Evolutionary conservation across 2,113 vertebrate species (phyloP).

Genomic region (Ammodytes marinus): DNA sequence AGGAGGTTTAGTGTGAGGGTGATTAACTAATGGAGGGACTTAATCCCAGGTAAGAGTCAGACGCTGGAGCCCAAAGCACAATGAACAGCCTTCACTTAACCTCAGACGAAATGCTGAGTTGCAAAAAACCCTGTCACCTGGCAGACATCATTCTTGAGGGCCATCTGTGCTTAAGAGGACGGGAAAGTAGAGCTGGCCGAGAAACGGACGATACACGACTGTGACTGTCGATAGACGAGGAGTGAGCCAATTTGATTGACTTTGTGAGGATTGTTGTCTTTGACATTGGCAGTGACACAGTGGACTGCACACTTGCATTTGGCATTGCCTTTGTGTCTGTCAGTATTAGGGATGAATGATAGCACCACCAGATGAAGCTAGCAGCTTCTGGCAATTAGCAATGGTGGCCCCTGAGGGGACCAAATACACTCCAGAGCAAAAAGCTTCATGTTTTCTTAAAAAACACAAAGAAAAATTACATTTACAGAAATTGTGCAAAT

Average conservation of each 20-base stretch:
- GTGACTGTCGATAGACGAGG: not conserved
- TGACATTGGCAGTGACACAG: slow-evolving; percentile 19
- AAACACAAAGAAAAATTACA: not conserved
- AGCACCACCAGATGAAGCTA: not conserved
- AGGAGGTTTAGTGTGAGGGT: slow-evolving; percentile 72
- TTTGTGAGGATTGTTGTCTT: slow-evolving; percentile 1
- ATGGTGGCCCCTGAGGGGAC: not conserved
- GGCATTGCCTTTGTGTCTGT: not conserved
- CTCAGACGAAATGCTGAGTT: slow-evolving; percentile 52
- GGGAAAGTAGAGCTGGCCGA: slow-evolving; percentile 6
- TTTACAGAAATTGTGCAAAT: not conserved
- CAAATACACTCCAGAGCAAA: not conserved
- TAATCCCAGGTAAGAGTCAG: slow-evolving; percentile 79
- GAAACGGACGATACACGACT: not conserved
- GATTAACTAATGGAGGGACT: slow-evolving; percentile 83
- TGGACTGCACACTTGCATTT: not conserved
- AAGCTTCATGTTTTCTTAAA: no score
- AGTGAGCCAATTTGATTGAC: slow-evolving; percentile 10
- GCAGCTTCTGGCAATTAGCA: not conserved
- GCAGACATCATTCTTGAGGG: slow-evolving; percentile 37
- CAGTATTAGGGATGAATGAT: not conserved
- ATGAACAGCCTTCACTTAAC: slow-evolving; percentile 61
- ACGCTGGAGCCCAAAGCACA: slow-evolving; percentile 42
- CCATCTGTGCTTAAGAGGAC: slow-evolving; percentile 41
- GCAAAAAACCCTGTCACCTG: slow-evolving; percentile 37